A percentile compares a stretch with the other conserved stretches of the same genome.
Conservation (phyloP, 1,140 invertebrate species). For the Whitmania pigra region DNA sequence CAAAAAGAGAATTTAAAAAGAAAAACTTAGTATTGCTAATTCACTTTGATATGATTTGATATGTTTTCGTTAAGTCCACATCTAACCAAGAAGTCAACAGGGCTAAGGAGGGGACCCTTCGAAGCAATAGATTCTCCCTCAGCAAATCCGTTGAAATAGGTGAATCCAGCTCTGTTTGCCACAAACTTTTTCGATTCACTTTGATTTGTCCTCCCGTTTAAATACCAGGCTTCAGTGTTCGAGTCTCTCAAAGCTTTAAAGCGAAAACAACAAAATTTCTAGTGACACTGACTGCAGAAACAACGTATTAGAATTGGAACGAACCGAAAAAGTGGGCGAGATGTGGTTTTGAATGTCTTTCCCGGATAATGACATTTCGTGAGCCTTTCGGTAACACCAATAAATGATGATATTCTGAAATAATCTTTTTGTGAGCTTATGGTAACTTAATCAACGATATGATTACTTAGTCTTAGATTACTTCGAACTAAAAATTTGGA, state of each 20-base stretch:
- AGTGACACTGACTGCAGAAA: not conserved
- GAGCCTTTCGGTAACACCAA: conserved; percentile 15
- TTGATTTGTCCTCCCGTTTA: conserved; percentile 18
- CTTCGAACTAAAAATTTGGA: not conserved
- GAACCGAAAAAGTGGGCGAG: conserved; percentile 21
- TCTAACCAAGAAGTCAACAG: conserved; percentile 21
- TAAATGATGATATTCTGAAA: conserved; percentile 19
- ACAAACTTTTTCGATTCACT: conserved; percentile 18
- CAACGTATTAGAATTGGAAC: not conserved
- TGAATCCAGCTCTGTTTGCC: conserved; percentile 16
- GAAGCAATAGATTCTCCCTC: conserved; percentile 19
- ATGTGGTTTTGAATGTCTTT: conserved; percentile 11
- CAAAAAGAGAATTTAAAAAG: not conserved
- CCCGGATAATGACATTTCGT: conserved; percentile 13
- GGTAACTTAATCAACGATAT: not conserved
- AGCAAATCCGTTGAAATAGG: conserved; percentile 12
- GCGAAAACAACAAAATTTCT: not conserved
- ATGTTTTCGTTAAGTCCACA: not conserved
- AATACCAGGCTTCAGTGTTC: conserved; percentile 11
- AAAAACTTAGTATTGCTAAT: not conserved
- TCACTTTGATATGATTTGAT: not conserved
- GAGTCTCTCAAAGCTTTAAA: conserved; percentile 18
- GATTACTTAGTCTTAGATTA: not conserved
- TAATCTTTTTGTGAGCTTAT: not conserved
- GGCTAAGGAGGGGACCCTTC: conserved; percentile 15